Base-by-base conservation (phyloP, 2,888 invertebrate genomes). In the Pollenia labialis region DNA sequence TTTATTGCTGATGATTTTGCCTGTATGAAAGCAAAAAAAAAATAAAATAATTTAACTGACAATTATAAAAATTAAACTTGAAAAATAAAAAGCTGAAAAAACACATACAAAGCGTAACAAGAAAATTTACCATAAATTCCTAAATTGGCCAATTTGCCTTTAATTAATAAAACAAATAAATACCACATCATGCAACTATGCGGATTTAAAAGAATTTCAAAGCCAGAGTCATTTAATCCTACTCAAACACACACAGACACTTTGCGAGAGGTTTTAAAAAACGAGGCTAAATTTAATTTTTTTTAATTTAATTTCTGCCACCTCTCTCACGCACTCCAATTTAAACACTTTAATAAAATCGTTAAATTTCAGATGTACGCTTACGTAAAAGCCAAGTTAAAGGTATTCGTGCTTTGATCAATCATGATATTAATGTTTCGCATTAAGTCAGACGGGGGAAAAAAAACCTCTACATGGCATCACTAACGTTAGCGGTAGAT, bases 241-340 rank as follows among this genome's bases (percentile, higher is more conserved):
- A 62, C 7, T 12, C n/a, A n/a, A n/a, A 4, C 52, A 7, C 23
- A 58, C n/a, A 40, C 6, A 60, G 11, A 56, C 54, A 18, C 56
- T 50, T 12, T 7, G 18, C 7, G 42, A n/a, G 40, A 12, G 10
- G 14, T 62, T 52, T n/a, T 6, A 0, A 52, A 10, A 44, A 52
- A 48, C 75, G 76, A 76, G 76, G 82, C 75, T 76, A 75, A 23
- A 82, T 62, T 76, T 56, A 71, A 82, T 16, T n/a, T n/a, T n/a
- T n/a, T n/a, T 69, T 54, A 69, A 54, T 75, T 68, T 60, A 23
- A 75, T 52, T 75, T 75, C 18, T 60, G 14, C 42, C 18, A 42
- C 62, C 62, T 64, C n/a, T 11, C 40, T 4, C 7, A 60, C 72
- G n/a, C 74, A 40, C 40, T 74, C 75, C 12, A 64, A 50, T 75